A percentile compares a stretch with the other conserved stretches of the same genome.
These are phyloP conservation scores for Ernsta delagoae DNA, from an alignment of 2,888 invertebrate genomes.

Conservation along the genomic window DNA sequence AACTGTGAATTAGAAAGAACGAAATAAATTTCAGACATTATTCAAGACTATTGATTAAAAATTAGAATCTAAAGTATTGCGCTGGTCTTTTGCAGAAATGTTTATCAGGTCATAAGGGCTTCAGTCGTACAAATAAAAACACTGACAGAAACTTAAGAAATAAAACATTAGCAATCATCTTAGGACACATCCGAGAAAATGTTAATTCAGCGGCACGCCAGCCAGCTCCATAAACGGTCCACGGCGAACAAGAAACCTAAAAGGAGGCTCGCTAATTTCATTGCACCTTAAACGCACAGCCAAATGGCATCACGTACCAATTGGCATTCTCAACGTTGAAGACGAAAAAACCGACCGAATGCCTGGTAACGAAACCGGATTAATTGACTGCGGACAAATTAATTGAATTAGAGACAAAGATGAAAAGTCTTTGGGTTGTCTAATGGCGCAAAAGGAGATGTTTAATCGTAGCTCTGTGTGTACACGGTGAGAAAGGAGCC, in stretches of 20 bases:
- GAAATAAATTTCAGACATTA: no score
- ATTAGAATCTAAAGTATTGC: no score
- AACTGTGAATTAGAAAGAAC: no score
- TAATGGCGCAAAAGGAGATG: conserved; percentile 34
- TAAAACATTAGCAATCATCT: not conserved
- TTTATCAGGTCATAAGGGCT: no score
- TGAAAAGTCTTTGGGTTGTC: conserved; percentile 35
- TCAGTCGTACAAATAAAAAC: no score
- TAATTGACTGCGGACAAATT: conserved; percentile 62
- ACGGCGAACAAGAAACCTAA: conserved; percentile 24
- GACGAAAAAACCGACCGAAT: conserved; percentile 43
- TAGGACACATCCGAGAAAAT: conserved; percentile 13
- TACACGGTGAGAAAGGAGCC: conserved; percentile 11
- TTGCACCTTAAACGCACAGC: conserved; percentile 51
- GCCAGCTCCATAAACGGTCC: conserved; percentile 14
- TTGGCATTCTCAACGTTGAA: conserved; percentile 55
- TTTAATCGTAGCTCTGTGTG: conserved; percentile 19
- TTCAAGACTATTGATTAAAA: no score
- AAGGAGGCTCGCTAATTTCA: conserved; percentile 50
- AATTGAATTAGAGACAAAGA: conserved; percentile 53
- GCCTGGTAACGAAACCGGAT: conserved; percentile 46
- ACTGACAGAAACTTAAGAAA: not conserved
- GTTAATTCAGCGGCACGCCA: not conserved
- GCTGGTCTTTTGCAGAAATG: no score
- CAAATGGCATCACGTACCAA: conserved; percentile 53